Percentiles rank a stretch among this genome's conserved stretches.
phyloP scores from a whole-genome alignment of 2,888 invertebrate species.

The Onthophagus sagittarius region DNA sequence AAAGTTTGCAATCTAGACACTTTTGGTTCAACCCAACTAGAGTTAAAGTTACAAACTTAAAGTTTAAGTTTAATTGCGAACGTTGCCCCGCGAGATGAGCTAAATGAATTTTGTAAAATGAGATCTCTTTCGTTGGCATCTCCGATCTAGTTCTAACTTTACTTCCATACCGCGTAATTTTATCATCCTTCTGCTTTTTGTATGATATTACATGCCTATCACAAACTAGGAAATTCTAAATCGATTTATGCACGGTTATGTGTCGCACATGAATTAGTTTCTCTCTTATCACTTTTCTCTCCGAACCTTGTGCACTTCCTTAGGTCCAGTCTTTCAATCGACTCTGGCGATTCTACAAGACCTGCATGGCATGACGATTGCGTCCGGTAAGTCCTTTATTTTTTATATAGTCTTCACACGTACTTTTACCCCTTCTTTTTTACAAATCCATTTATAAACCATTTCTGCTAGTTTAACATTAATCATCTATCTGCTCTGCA shows the following conservation, averaged over 20 bases:
- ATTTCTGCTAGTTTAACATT: not conserved
- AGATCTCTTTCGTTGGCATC: not conserved
- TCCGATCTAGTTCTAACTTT: not conserved
- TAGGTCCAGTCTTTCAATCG: conserved; percentile 49
- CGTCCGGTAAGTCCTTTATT: conserved; percentile 56
- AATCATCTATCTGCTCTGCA: not conserved
- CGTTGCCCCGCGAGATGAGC: not conserved
- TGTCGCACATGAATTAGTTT: conserved; percentile 36
- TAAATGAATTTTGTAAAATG: not conserved
- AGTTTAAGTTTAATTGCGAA: not conserved
- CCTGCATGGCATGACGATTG: conserved; percentile 64
- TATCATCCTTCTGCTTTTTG: conserved; percentile 18
- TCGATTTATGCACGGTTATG: conserved; percentile 34
- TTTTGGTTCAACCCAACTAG: too few species aligned
- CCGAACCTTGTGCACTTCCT: conserved; percentile 46
- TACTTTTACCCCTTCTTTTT: not conserved
- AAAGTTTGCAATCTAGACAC: not conserved
- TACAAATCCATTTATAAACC: not conserved
- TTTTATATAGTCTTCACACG: conserved; percentile 1
- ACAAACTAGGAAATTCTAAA: not conserved
- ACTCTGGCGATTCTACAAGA: conserved; percentile 47
- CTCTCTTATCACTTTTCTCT: conserved; percentile 42
- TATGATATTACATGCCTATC: conserved; percentile 24
- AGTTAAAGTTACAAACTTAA: not conserved
- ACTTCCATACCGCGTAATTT: not conserved